Evolutionary conservation across 2,113 vertebrate species (phyloP).

Genomic region (Notarius quadriscutis): DNA sequence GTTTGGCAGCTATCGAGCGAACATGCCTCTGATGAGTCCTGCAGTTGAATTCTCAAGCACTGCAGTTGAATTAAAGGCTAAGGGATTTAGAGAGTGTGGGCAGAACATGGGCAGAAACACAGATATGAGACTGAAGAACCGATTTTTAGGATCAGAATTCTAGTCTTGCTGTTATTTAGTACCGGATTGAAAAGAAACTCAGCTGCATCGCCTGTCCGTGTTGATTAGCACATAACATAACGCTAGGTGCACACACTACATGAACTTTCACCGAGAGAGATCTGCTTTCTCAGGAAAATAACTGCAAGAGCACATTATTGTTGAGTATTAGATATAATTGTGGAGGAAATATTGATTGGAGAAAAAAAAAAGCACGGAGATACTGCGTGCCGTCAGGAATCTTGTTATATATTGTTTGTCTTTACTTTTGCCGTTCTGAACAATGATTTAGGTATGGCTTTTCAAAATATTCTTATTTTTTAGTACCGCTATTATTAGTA

Average conservation of each 20-base stretch:
- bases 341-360: neutral
- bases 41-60: neutral
- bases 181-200: neutral
- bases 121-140: neutral
- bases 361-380: neutral
- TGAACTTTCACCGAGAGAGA: neutral
- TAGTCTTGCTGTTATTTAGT: neutral
- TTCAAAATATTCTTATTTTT: too few relatives aligned
- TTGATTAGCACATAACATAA: neutral
- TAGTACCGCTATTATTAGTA: too few relatives aligned
- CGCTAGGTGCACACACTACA: neutral
- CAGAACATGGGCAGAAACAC: neutral
- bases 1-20: neutral
- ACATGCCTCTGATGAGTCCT: neutral
- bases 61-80: neutral
- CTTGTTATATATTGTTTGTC: neutral
- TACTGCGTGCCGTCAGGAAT: neutral
- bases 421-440: neutral
- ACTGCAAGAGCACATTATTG: neutral
- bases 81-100: neutral
- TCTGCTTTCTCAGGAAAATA: neutral
- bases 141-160: neutral
- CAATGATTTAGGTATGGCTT: neutral
- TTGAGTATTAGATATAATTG: neutral
- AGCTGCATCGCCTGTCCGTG: neutral